Evolutionary conservation across 2,113 vertebrate species (phyloP).

Genomic region (Rhadina sibilatrix): DNA sequence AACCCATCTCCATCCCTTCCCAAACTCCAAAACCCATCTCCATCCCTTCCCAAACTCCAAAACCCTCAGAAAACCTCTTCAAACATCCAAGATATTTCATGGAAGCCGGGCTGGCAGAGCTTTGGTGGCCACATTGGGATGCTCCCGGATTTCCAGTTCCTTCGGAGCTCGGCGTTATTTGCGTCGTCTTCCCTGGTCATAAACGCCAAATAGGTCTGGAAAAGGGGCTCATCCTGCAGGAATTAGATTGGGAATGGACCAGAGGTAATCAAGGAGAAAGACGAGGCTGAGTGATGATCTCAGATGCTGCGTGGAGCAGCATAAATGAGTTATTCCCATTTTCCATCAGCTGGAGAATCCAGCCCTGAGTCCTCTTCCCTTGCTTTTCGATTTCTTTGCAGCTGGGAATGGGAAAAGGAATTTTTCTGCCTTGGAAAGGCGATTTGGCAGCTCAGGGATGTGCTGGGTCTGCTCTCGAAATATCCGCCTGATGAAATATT

Average conservation of each 20-base stretch:
- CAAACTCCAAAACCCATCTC: background rate
- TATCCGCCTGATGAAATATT: background rate
- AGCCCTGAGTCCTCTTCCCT: background rate
- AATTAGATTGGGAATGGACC: background rate
- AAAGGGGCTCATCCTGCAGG: background rate
- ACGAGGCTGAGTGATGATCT: background rate
- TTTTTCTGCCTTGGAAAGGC: background rate
- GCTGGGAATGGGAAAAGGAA: background rate
- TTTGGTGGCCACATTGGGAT: background rate
- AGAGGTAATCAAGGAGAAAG: background rate
- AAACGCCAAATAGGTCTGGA: background rate
- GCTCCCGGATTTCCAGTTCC: background rate
- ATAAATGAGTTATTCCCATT: background rate
- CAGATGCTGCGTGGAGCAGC: background rate
- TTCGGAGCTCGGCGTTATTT: background rate
- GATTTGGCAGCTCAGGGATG: background rate
- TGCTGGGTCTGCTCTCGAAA: background rate
- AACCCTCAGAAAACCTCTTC: background rate
- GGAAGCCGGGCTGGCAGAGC: background rate
- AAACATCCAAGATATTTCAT: background rate
- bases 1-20: no score
- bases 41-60: background rate
- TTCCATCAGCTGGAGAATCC: background rate
- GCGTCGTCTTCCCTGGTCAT: accelerated
- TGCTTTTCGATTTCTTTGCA: background rate